phyloP scores from a whole-genome alignment of 2,888 invertebrate genomes.

The Drosophila kokeensis region DNA sequence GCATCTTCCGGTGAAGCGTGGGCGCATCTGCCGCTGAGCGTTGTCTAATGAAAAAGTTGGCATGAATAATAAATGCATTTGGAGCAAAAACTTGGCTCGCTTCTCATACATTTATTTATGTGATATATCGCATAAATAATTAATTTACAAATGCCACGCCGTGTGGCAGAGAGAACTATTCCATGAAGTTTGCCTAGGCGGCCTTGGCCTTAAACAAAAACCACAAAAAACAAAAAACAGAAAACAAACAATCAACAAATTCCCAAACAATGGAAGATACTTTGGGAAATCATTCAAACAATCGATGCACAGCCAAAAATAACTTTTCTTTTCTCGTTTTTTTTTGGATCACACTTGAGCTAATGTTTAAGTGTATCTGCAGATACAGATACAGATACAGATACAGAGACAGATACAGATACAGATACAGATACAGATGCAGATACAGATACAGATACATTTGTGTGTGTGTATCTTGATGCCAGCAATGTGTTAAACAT shows the following conservation, averaged over 20 bases:
- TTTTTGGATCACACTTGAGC: constrained; percentile 37
- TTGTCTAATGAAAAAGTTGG: constrained; percentile 78
- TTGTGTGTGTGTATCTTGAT: constrained; percentile 8
- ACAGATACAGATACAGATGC: neutral
- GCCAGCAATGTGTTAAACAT: constrained; percentile 80
- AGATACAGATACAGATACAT: neutral
- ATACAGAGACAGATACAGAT: neutral
- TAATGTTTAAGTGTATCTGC: neutral
- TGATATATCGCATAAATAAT: constrained; percentile 47
- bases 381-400: neutral
- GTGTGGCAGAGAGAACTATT: constrained; percentile 11
- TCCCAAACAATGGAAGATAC: constrained; percentile 5
- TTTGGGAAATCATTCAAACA: constrained; percentile 45
- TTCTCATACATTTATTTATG: constrained; percentile 33
- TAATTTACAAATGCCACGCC: constrained; percentile 31
- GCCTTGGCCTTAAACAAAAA: constrained; percentile 56
- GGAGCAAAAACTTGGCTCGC: constrained; percentile 53
- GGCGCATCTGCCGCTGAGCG: constrained; percentile 31
- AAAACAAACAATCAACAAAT: constrained; percentile 14
- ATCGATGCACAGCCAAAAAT: constrained; percentile 48
- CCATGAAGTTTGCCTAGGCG: constrained; percentile 5
- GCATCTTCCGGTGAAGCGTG: constrained; percentile 61
- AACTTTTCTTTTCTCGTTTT: constrained; percentile 12
- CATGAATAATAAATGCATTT: constrained; percentile 80
- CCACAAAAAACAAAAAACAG: constrained; percentile 10